Percentiles rank a stretch among this genome's conserved stretches.
These are phyloP conservation scores for Darevskia nairensis DNA, from an alignment of 2,797 vertebrate species.

Conservation along the genomic window DNA sequence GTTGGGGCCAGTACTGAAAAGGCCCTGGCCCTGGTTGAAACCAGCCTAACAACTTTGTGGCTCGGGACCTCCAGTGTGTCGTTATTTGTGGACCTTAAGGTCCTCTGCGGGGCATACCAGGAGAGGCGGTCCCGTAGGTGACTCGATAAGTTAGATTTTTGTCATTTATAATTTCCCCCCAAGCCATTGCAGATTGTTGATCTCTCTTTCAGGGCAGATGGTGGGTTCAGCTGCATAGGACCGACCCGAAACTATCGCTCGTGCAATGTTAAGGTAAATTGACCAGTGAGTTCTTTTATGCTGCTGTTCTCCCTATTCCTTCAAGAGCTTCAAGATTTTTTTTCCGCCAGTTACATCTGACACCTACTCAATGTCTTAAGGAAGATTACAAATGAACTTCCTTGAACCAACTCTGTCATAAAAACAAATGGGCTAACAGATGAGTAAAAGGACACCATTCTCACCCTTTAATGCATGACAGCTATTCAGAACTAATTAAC, in stretches of 20 bases:
- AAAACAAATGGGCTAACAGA: neutral
- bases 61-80: too few relatives aligned
- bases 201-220: conserved; percentile 84
- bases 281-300: neutral
- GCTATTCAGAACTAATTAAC: neutral
- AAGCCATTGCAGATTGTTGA: neutral
- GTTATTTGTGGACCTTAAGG: too few relatives aligned
- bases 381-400: neutral
- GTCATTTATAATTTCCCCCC: neutral
- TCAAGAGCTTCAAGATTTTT: neutral
- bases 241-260: conserved; percentile 85
- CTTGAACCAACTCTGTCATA: neutral
- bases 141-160: neutral
- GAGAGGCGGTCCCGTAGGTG: too few relatives aligned
- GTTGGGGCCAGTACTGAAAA: too few relatives aligned
- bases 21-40: too few relatives aligned
- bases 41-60: too few relatives aligned
- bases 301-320: neutral
- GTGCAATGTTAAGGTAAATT: conserved; percentile 90
- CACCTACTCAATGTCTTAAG: neutral
- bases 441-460: neutral
- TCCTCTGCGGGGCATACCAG: too few relatives aligned
- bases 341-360: neutral
- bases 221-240: conserved; percentile 89
- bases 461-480: neutral